These are phyloP conservation scores for Bursaphelenchus okinawaensis DNA, from an alignment of 2,888 invertebrate genomes.

Conservation along the genomic window DNA sequence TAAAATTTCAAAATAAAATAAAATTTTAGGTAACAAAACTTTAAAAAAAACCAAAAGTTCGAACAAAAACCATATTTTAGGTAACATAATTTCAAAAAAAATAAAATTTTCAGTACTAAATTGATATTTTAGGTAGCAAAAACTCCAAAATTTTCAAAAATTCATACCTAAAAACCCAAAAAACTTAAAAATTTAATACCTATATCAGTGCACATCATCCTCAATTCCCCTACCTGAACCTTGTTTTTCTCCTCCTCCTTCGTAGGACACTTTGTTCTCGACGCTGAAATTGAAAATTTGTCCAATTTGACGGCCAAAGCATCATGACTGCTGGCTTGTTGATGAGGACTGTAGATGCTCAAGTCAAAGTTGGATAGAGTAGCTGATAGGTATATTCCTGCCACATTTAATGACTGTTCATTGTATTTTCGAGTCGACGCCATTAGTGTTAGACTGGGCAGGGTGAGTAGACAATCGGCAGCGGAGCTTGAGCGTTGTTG, in stretches of 20 bases:
- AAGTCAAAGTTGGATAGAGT: conserved; percentile 93
- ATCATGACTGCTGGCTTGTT: conserved; percentile 33
- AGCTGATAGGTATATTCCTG: conserved; percentile 73
- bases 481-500: conserved; percentile 35
- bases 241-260: conserved; percentile 42
- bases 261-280: conserved; percentile 44
- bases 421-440: conserved; percentile 70
- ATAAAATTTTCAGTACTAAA: too few relatives aligned
- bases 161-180: too few relatives aligned
- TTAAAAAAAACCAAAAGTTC: too few relatives aligned
- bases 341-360: conserved; percentile 89
- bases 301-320: conserved; percentile 49
- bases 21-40: too few relatives aligned
- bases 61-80: too few relatives aligned
- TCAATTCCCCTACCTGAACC: conserved; percentile 33
- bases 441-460: conserved; percentile 92
- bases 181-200: too few relatives aligned
- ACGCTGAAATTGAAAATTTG: conserved; percentile 43
- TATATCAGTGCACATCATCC: too few relatives aligned
- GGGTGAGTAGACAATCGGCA: conserved; percentile 65
- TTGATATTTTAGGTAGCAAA: too few relatives aligned
- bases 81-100: too few relatives aligned
- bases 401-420: conserved; percentile 25
- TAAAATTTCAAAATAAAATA: too few relatives aligned
- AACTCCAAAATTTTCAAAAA: too few relatives aligned